phyloP scores from a whole-genome alignment of 2,797 vertebrate species.

The Gobio occitaniae region DNA sequence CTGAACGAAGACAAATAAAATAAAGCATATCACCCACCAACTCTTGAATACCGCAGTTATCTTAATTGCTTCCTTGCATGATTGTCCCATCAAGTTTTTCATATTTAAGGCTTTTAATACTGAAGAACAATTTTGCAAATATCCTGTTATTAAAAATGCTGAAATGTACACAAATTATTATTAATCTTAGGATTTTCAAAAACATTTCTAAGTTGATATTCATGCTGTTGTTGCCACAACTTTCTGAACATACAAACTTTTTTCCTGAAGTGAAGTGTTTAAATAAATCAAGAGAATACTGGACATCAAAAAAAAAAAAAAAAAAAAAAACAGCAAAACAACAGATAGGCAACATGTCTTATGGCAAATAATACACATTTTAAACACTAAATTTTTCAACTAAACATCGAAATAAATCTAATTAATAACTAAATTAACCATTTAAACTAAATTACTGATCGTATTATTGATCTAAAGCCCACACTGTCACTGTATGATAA shows the following conservation, averaged over 20 bases:
- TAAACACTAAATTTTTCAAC: no score
- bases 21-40: constrained; percentile 24
- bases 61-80: constrained; percentile 5
- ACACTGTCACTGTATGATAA: no score
- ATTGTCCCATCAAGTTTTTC: background rate
- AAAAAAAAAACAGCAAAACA: background rate
- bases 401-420: no score
- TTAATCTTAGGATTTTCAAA: background rate
- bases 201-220: background rate
- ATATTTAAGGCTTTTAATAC: background rate
- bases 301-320: background rate
- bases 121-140: background rate
- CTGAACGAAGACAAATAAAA: constrained; percentile 20
- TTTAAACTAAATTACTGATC: no score
- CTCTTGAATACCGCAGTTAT: background rate
- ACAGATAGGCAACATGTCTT: background rate
- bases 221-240: background rate
- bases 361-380: background rate
- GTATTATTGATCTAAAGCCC: no score
- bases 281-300: background rate
- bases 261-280: background rate
- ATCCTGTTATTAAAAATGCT: background rate
- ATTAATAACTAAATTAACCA: no score
- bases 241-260: background rate
- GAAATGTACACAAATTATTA: background rate